Evolutionary conservation across 64 coral and sea anemone genomes (phyloP).

Genomic region (Pocillopora verrucosa): DNA sequence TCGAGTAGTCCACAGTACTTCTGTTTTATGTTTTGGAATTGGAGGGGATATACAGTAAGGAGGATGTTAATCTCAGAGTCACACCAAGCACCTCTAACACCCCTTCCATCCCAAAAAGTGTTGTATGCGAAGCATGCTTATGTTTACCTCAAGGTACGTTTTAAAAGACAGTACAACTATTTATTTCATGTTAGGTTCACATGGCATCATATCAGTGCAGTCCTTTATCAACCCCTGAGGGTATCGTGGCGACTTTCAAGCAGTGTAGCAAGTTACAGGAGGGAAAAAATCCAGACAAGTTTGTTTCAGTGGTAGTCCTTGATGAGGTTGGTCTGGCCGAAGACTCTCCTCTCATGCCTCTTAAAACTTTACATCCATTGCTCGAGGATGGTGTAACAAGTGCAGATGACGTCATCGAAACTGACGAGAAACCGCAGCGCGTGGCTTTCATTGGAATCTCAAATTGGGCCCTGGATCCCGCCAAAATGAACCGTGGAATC

Average conservation of each 20-base stretch:
- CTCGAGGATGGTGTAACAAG: conserved; percentile 87
- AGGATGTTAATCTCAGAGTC: too few species aligned
- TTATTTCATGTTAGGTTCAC: conserved; percentile 52
- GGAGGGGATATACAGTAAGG: too few species aligned
- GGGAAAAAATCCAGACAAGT: conserved; percentile 59
- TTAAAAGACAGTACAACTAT: too few species aligned
- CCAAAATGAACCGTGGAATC: conserved; percentile 95
- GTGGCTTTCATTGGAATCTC: conserved; percentile 92
- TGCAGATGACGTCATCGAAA: conserved; percentile 80
- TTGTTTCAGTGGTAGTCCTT: conserved; percentile 87
- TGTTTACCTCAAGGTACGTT: too few species aligned
- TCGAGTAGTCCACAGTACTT: too few species aligned
- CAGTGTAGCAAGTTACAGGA: conserved; percentile 86
- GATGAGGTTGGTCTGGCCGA: conserved; percentile 87
- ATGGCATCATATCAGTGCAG: conserved; percentile 94
- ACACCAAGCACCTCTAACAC: too few species aligned
- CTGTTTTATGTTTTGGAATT: too few species aligned
- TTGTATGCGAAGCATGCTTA: too few species aligned
- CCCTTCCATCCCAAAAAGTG: too few species aligned
- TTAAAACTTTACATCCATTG: conserved; percentile 86
- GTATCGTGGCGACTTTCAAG: conserved; percentile 83
- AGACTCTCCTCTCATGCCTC: conserved; percentile 86
- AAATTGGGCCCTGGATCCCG: conserved; percentile 92
- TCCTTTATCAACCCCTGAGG: conserved; percentile 88
- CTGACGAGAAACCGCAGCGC: conserved; percentile 73